Percentiles rank a stretch among this genome's conserved stretches.
These are phyloP conservation scores for Lagopus leucura DNA, from an alignment of 2,113 vertebrate genomes.

Conservation along the genomic window DNA sequence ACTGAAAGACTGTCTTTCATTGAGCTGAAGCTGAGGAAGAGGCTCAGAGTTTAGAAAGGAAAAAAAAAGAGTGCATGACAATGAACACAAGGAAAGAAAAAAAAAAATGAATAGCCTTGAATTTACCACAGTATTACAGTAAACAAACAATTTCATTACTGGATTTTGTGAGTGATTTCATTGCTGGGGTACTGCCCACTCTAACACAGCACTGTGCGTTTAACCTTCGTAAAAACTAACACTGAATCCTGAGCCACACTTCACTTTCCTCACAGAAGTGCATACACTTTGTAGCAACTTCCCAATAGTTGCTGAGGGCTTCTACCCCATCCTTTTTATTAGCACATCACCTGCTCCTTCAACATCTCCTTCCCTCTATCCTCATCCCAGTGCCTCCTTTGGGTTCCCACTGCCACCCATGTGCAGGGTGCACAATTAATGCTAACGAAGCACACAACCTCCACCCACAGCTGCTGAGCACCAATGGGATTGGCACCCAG, in stretches of 20 bases:
- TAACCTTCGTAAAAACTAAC: background rate
- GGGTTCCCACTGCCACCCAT: background rate
- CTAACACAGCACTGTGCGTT: background rate
- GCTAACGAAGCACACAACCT: rapidly evolving
- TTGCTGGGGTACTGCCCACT: background rate
- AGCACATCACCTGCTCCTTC: background rate
- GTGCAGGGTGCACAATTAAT: background rate
- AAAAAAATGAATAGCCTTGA: background rate
- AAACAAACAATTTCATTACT: background rate
- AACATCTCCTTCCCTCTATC: background rate
- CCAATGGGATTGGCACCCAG: rapidly evolving
- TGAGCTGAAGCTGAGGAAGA: background rate
- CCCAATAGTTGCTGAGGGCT: background rate
- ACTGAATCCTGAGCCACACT: background rate
- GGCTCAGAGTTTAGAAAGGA: background rate
- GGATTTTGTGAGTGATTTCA: background rate
- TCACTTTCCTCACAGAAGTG: background rate
- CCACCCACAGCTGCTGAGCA: rapidly evolving
- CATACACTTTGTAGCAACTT: background rate
- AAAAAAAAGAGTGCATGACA: background rate
- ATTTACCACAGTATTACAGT: background rate
- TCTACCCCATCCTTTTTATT: background rate
- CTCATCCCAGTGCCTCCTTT: no score
- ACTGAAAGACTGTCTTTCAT: rapidly evolving
- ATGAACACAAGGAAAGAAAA: background rate